phyloP scores from a whole-genome alignment of 1,140 invertebrate species.

The Brachionus rotundiformis region DNA sequence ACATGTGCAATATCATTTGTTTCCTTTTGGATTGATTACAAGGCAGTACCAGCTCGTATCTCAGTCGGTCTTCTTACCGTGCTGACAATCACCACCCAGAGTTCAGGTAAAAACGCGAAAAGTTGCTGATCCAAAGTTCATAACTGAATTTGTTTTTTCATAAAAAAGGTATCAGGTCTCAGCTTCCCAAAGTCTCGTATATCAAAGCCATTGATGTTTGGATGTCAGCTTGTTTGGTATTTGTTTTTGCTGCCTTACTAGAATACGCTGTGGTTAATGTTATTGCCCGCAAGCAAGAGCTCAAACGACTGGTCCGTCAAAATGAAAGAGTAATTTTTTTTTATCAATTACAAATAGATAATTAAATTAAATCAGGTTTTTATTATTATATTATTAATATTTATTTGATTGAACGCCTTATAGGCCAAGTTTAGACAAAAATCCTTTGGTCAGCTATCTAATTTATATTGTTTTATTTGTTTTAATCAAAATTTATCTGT shows the following conservation, averaged over 20 bases:
- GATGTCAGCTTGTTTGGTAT: slow-evolving; percentile 67
- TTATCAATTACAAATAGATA: too few relatives aligned
- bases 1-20: slow-evolving; percentile 87
- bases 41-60: slow-evolving; percentile 68
- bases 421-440: too few relatives aligned
- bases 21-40: slow-evolving; percentile 80
- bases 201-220: slow-evolving; percentile 68
- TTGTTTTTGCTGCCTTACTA: slow-evolving; percentile 64
- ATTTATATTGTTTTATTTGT: too few relatives aligned
- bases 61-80: slow-evolving; percentile 62
- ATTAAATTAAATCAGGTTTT: too few relatives aligned
- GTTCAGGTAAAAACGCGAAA: slow-evolving; percentile 55
- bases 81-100: slow-evolving; percentile 63
- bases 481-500: too few relatives aligned
- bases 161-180: slow-evolving; percentile 50
- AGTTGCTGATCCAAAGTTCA: slow-evolving; percentile 17
- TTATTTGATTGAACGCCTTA: too few relatives aligned
- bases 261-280: slow-evolving; percentile 65
- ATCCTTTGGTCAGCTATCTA: too few relatives aligned
- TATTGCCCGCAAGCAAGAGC: slow-evolving; percentile 52
- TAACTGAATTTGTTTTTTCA: slow-evolving; percentile 2
- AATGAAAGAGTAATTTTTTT: slow-evolving; percentile 43
- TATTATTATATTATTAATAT: too few relatives aligned
- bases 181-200: slow-evolving; percentile 64
- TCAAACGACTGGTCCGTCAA: slow-evolving; percentile 20